phyloP scores from a whole-genome alignment of 2,888 invertebrate species.

The Andrena camellia region DNA sequence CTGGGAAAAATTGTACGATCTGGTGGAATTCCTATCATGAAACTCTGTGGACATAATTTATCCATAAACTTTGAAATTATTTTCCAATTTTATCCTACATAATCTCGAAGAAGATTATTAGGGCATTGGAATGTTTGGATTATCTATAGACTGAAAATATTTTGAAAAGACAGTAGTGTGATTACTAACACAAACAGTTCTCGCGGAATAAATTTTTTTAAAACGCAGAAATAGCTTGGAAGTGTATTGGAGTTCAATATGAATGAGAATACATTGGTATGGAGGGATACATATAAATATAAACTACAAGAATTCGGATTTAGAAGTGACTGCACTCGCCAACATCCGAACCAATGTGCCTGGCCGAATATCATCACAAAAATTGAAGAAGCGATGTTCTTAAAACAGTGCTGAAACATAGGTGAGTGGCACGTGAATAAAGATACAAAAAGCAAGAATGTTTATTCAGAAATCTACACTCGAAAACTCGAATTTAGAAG shows the following conservation, averaged over 20 bases:
- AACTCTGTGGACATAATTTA: neutral
- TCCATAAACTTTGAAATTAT: neutral
- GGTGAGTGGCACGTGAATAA: neutral
- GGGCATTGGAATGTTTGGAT: neutral
- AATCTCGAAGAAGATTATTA: neutral
- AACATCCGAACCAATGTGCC: neutral
- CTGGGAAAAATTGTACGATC: slow-evolving; percentile 17
- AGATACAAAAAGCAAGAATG: neutral
- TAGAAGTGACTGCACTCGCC: neutral
- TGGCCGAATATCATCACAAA: neutral
- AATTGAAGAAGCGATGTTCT: neutral
- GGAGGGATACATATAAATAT: too few relatives aligned
- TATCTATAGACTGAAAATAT: neutral
- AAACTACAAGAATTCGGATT: neutral
- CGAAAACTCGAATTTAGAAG: neutral
- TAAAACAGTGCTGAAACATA: neutral
- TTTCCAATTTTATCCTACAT: neutral
- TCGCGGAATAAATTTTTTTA: too few relatives aligned
- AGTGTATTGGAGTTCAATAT: too few relatives aligned
- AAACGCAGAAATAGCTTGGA: too few relatives aligned
- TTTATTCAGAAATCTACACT: neutral
- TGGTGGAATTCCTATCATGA: neutral
- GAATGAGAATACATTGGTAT: too few relatives aligned
- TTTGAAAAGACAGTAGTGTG: neutral
- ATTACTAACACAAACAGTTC: too few relatives aligned